These are phyloP conservation scores for Encarsia formosa DNA, from an alignment of 2,888 invertebrate species.

Conservation along the genomic window DNA sequence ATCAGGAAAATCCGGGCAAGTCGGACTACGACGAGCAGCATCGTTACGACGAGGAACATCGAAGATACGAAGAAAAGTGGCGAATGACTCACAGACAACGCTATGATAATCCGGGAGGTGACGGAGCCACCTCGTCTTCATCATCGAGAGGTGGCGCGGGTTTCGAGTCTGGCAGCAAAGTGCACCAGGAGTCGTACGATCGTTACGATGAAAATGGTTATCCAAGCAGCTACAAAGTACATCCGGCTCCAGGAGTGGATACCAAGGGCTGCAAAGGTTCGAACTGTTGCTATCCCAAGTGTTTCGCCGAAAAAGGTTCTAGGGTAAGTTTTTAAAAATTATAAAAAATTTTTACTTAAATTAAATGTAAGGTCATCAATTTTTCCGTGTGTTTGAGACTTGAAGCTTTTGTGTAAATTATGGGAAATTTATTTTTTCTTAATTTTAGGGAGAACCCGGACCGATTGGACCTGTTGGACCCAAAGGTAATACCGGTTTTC, in stretches of 20 bases:
- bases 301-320: slow-evolving; percentile 83
- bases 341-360: no score
- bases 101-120: slow-evolving; percentile 26
- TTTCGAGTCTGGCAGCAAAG: slow-evolving; percentile 5
- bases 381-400: neutral
- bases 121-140: neutral
- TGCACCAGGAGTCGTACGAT: slow-evolving; percentile 7
- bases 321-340: slow-evolving; percentile 55
- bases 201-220: slow-evolving; percentile 35
- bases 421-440: neutral
- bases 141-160: slow-evolving; percentile 1
- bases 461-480: slow-evolving; percentile 67
- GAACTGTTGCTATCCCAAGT: slow-evolving; percentile 83
- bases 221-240: slow-evolving; percentile 53
- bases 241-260: slow-evolving; percentile 54
- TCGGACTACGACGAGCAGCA: slow-evolving; percentile 1
- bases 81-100: neutral
- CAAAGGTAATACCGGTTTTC: slow-evolving; percentile 74
- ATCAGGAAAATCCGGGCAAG: slow-evolving; percentile 1
- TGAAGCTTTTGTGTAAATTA: neutral
- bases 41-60: slow-evolving; percentile 25
- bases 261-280: slow-evolving; percentile 59
- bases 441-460: slow-evolving; percentile 69
- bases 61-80: slow-evolving; percentile 6
- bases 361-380: slow-evolving; percentile 4